Conservation (phyloP, 1,140 invertebrate genomes). For the Acromyrmex heyeri region DNA sequence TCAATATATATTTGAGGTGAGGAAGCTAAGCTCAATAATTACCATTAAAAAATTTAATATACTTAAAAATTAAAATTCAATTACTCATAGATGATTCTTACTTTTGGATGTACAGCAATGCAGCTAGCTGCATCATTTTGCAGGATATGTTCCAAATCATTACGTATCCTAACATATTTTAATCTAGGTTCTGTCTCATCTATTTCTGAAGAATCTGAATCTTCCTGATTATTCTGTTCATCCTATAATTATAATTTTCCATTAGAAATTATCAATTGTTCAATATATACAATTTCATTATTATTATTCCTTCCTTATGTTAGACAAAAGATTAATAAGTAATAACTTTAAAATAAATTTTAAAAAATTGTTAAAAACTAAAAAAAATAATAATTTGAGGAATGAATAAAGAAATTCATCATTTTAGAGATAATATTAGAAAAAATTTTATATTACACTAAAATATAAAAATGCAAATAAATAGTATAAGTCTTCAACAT, state of each 20-base stretch:
- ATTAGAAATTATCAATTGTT: background rate
- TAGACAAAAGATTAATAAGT: background rate
- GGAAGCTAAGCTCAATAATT: no score
- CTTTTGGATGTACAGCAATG: constrained; percentile 96
- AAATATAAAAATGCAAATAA: background rate
- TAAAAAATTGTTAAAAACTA: background rate
- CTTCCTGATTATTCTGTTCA: constrained; percentile 81
- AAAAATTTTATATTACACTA: background rate
- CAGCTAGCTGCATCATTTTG: constrained; percentile 96
- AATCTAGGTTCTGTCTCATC: constrained; percentile 96
- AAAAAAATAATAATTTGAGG: constrained; percentile 9
- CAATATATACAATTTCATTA: background rate
- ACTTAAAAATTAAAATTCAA: constrained; percentile 33
- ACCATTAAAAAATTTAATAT: background rate
- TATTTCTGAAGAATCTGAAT: constrained; percentile 85
- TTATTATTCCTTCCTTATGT: background rate
- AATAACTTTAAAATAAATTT: background rate
- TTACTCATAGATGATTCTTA: constrained; percentile 79
- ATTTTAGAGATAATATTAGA: background rate
- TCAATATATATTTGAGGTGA: no score
- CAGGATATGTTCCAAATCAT: constrained; percentile 95
- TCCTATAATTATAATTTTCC: constrained; percentile 61
- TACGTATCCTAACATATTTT: constrained; percentile 95
- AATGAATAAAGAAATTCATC: background rate
- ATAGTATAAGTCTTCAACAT: background rate